Conservation (phyloP, 2,113 vertebrate genomes). For the Xiphias gladius region DNA sequence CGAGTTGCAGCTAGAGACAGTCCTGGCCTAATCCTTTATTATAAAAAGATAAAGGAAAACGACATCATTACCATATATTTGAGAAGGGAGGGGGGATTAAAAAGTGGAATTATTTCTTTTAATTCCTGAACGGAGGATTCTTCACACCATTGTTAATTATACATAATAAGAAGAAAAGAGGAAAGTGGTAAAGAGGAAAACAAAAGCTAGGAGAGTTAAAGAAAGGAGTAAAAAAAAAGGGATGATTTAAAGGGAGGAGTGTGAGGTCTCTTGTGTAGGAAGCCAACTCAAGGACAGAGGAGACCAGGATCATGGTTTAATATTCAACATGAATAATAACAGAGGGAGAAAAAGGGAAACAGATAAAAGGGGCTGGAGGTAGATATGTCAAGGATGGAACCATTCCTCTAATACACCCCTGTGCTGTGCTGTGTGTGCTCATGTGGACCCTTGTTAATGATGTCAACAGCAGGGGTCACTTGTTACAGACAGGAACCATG, state of each 20-base stretch:
- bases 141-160: constrained; percentile 82
- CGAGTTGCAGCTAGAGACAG: constrained; percentile 86
- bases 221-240: constrained; percentile 24
- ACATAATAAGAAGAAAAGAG: constrained; percentile 71
- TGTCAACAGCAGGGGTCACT: constrained; percentile 77
- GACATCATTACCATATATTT: constrained; percentile 88
- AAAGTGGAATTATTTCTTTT: constrained; percentile 85
- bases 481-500: constrained; percentile 69
- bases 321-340: constrained; percentile 79
- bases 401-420: constrained; percentile 33
- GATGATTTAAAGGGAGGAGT: constrained; percentile 47
- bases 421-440: constrained; percentile 39
- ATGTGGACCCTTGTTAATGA: constrained; percentile 67
- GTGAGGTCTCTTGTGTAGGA: constrained; percentile 70
- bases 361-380: constrained; percentile 73
- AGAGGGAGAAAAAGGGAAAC: constrained; percentile 51
- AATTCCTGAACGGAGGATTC: constrained; percentile 82
- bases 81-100: constrained; percentile 79
- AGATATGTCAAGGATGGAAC: constrained; percentile 68
- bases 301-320: constrained; percentile 69
- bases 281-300: constrained; percentile 78
- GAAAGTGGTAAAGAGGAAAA: constrained; percentile 59
- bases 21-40: constrained; percentile 90
- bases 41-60: constrained; percentile 89
- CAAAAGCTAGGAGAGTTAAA: constrained; percentile 50